Evolutionary conservation across 2,888 invertebrate genomes (phyloP).

Genomic region (Ditula angustiorana): DNA sequence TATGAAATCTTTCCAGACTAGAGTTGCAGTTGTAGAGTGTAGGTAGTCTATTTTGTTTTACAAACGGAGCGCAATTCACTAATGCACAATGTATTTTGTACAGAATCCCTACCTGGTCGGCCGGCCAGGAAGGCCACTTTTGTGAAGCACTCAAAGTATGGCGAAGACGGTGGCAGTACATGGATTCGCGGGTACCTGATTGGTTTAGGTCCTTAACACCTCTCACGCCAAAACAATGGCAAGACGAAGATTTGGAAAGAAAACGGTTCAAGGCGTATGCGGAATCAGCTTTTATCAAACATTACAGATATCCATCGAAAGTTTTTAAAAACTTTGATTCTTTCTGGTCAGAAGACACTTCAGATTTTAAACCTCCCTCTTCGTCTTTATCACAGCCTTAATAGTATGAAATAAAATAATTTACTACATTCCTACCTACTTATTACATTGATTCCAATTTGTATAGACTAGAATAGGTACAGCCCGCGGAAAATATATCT

Average conservation of each 20-base stretch:
- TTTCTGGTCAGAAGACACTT: neutral
- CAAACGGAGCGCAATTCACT: no score
- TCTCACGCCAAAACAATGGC: neutral
- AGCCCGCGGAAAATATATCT: no score
- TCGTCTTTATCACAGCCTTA: neutral
- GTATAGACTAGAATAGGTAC: no score
- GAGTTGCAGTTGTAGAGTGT: no score
- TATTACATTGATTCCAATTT: no score
- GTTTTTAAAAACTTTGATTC: neutral
- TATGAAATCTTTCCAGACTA: no score
- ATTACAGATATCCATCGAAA: slow-evolving; percentile 8
- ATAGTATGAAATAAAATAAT: neutral
- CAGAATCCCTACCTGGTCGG: slow-evolving; percentile 7
- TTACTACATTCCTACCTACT: no score
- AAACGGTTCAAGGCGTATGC: neutral
- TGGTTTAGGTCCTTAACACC: neutral
- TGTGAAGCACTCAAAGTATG: neutral
- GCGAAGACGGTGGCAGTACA: slow-evolving; percentile 3
- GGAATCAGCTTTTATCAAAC: slow-evolving; percentile 5
- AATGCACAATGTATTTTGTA: neutral
- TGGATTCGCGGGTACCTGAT: neutral
- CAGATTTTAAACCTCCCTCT: neutral
- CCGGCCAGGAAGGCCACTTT: neutral
- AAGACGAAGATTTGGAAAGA: neutral
- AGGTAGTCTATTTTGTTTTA: no score